phyloP scores from a whole-genome alignment of 1,140 invertebrate genomes.

The Lasaia peninsularis region DNA sequence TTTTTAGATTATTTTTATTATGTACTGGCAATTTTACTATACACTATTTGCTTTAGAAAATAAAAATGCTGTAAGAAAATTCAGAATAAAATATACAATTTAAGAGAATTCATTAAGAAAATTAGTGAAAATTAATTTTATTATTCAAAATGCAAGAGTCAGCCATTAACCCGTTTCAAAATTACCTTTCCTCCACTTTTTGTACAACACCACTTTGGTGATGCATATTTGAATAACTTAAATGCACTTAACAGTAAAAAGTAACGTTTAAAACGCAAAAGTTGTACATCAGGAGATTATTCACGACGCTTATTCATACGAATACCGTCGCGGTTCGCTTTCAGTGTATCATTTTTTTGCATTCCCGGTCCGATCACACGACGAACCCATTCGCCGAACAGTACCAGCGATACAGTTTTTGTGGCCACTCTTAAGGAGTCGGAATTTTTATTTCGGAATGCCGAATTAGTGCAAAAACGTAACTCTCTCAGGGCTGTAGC shows the following conservation, averaged over 20 bases:
- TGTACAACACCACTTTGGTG: background rate
- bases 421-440: slow-evolving; percentile 48
- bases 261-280: slow-evolving; percentile 12
- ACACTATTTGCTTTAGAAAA: too few relatives aligned
- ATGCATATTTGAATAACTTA: slow-evolving; percentile 12
- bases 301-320: slow-evolving; percentile 31
- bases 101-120: background rate
- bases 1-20: too few relatives aligned
- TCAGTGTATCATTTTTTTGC: slow-evolving; percentile 37
- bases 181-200: background rate
- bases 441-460: slow-evolving; percentile 76
- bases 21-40: too few relatives aligned
- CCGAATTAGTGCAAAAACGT: slow-evolving; percentile 75
- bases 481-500: slow-evolving; percentile 54
- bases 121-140: slow-evolving; percentile 5
- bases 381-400: slow-evolving; percentile 50
- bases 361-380: slow-evolving; percentile 38
- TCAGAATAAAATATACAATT: too few relatives aligned
- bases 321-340: slow-evolving; percentile 33
- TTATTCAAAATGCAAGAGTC: background rate
- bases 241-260: slow-evolving; percentile 12
- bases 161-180: background rate
- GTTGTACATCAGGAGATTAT: slow-evolving; percentile 15
- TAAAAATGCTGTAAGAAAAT: too few relatives aligned
- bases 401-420: slow-evolving; percentile 46